These are phyloP conservation scores for Dromococcyx pavoninus DNA, from an alignment of 2,797 vertebrate genomes.

Conservation along the genomic window DNA sequence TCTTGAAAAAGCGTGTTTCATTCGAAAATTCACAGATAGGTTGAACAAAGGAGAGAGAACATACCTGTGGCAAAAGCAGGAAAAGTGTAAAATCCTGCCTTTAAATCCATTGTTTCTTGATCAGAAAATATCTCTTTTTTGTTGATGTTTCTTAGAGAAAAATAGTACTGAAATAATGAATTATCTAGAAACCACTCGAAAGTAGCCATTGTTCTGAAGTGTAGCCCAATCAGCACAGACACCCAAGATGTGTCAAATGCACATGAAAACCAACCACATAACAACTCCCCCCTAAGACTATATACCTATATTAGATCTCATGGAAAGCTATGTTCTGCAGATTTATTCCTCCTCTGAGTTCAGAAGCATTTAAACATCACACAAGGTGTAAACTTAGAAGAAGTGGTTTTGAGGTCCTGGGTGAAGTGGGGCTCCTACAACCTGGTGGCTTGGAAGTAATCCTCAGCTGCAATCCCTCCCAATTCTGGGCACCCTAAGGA, in stretches of 20 bases:
- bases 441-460: background rate
- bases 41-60: background rate
- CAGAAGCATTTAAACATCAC: background rate
- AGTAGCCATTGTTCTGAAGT: background rate
- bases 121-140: background rate
- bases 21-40: background rate
- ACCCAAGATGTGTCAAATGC: background rate
- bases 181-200: background rate
- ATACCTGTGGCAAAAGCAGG: background rate
- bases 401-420: background rate
- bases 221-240: background rate
- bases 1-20: fast-evolving
- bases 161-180: background rate
- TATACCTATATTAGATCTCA: background rate
- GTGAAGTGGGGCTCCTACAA: background rate
- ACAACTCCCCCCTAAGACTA: background rate
- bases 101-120: background rate
- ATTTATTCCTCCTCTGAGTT: background rate
- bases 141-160: background rate
- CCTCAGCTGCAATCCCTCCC: background rate
- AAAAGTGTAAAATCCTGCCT: background rate
- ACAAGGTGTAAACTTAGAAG: background rate
- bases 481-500: background rate
- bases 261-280: background rate
- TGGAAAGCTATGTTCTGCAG: background rate